phyloP scores from a whole-genome alignment of 2,888 invertebrate genomes.

The Coelinius sp. region DNA sequence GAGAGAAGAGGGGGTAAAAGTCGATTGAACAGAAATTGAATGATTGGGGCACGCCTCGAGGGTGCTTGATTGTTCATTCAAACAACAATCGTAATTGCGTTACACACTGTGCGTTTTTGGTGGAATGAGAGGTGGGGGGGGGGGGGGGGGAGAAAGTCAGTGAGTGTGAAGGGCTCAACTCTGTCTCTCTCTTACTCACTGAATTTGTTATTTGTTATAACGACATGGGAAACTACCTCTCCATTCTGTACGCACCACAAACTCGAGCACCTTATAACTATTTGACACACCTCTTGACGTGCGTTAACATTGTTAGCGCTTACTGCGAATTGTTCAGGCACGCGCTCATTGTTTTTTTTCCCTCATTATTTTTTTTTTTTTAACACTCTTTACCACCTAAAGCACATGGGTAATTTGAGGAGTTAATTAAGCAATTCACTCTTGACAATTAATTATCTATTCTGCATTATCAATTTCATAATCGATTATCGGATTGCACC shows the following conservation, averaged over 20 bases:
- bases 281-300: conserved; percentile 41
- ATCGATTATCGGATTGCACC: too few species aligned
- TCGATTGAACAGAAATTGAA: conserved; percentile 71
- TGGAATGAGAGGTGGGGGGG: conserved; percentile 37
- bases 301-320: conserved; percentile 65
- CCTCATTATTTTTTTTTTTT: conserved; percentile 14
- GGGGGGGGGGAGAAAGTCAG: conserved; percentile 21
- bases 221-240: conserved; percentile 33
- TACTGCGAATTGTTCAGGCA: conserved; percentile 54
- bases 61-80: conserved; percentile 72
- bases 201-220: neutral
- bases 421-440: neutral
- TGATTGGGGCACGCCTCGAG: conserved; percentile 69
- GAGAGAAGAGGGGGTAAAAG: conserved; percentile 53
- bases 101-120: conserved; percentile 56
- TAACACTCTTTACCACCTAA: neutral
- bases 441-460: too few species aligned
- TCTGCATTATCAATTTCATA: too few species aligned
- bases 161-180: conserved; percentile 29
- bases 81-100: conserved; percentile 72
- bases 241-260: neutral
- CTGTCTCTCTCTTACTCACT: neutral
- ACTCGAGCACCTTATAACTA: conserved; percentile 27
- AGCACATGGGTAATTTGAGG: neutral
- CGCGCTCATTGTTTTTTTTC: conserved; percentile 50